Conservation (phyloP, 2,113 vertebrate species). For the Heterochromis multidens region DNA sequence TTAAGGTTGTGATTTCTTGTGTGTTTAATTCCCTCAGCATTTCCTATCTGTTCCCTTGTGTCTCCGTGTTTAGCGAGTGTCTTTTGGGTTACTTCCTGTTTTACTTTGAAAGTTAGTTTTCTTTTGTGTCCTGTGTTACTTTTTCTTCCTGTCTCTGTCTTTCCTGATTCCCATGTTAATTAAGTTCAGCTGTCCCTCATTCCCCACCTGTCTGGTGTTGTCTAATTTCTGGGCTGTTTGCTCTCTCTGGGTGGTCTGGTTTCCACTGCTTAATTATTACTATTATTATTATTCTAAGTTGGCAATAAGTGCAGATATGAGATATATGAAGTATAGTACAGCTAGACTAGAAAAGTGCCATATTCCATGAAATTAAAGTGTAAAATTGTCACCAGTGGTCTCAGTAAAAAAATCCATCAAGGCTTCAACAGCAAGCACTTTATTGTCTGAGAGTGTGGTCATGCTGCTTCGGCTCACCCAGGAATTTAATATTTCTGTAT, state of each 20-base stretch:
- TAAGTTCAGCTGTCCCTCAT: background rate
- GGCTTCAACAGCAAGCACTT: background rate
- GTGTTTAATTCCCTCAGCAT: background rate
- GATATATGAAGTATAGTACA: background rate
- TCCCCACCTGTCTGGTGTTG: background rate
- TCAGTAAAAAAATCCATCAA: too few species aligned
- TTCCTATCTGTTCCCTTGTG: background rate
- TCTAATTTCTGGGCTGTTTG: background rate
- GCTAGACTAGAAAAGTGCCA: background rate
- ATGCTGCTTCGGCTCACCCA: background rate
- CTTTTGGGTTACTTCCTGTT: rapidly evolving
- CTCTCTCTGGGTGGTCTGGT: background rate
- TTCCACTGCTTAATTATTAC: too few species aligned
- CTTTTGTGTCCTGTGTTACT: background rate
- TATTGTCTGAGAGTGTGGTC: background rate
- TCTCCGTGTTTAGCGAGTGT: background rate
- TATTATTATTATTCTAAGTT: background rate
- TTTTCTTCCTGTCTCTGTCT: background rate
- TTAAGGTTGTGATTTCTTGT: rapidly evolving
- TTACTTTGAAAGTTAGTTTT: too few species aligned
- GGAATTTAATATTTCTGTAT: background rate
- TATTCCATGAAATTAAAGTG: background rate
- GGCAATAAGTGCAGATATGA: background rate
- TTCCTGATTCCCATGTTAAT: background rate
- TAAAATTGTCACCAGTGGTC: background rate